Evolutionary conservation across 2,113 vertebrate genomes (phyloP), one percentile per base, ranked within the genome.

Genomic region (Lophotis ruficrista): DNA sequence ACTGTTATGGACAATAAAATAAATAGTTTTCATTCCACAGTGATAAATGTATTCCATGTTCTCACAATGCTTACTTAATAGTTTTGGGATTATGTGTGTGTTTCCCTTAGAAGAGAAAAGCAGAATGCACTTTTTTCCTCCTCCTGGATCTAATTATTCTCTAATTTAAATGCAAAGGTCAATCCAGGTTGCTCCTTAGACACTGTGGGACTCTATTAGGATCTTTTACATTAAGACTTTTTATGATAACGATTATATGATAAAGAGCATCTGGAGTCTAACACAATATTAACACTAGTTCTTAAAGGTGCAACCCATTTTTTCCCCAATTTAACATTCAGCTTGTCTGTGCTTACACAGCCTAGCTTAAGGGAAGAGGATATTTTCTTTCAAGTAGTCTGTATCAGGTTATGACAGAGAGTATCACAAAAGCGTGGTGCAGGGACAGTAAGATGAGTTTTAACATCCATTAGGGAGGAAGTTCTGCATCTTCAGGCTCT

Each of bases 81-180:
- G 89, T 94, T 96, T 80, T n/a, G 95, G 86, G 93, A 61, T 62
- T 76, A 5, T 50, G 37, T 62, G 71, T 69, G 75, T 92, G 65
- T 95, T 79, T 78, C 83, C 66, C 75, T 82, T 56, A 68, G 91
- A 98, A 90, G 85, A 87, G 68, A 94, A 89, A 83, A 87, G 89
- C 84, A 97, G 91, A 96, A 79, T 91, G 43, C 91, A 72, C 71
- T 90, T 64, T 83, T 78, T 77, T 79, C 50, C 84, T 97, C 96
- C 97, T 93, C 83, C 94, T 96, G 85, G 96, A 95, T 96, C 96
- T 97, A 96, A 97, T 97, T 97, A 98, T 96, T 97, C 96, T 92
- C 97, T 98, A 95, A 97, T 98, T 97, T 97, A 97, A 97, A 98
- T 98, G 96, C 97, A 97, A 98, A 95, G 95, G 95, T 93, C 96